Base-by-base conservation (phyloP, 2,113 vertebrate genomes). In the Limnothrissa miodon region DNA sequence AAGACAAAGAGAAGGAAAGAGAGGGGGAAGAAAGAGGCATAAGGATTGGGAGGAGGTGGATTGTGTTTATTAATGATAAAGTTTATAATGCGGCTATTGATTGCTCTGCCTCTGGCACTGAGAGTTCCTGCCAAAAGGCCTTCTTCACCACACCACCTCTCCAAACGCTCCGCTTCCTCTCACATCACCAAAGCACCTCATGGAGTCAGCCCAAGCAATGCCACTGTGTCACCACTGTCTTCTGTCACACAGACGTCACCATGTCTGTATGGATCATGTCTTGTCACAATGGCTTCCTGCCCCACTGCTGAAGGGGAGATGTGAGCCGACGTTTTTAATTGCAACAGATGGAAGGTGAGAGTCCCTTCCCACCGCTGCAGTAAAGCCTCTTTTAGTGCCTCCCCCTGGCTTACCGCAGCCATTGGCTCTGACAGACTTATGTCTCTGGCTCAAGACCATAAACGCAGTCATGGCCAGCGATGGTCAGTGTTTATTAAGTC, bases 401-500 rank as follows among this genome's bases (percentile, higher is more conserved):
- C 8, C 66, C 33, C 33, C 13, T 29, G 66, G 29, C 33, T 25
- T 13, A 4, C 51, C 13, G 11, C 66, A 5, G 66, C 66, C 66
- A 13, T 15, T 36, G 66, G 15, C 33, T 29, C 66, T 74, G 66
- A 74, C 66, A 74, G 66, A 74, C 66, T 74, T 74, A 74, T 36
- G 29, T 13, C 66, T 29, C 17, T 29, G 66, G 66, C 29, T 74
- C 66, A 33, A 8, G 11, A 29, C 66, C 66, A 74, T 74, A 74
- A 74, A 74, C 29, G 11, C 66, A 29, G 29, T 74, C 17, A 74
- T 74, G 66, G 11, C 29, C 66, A 17, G 83, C 74, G 7, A 53
- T 83, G 84, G 84, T 83, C 85, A 88, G 81, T 87, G 81, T 87
- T 85, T 85, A 88, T 87, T 87, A 87, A 87, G 84, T 62, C 78